phyloP scores from a whole-genome alignment of 2,113 vertebrate genomes.

The Zosterops japonicus region DNA sequence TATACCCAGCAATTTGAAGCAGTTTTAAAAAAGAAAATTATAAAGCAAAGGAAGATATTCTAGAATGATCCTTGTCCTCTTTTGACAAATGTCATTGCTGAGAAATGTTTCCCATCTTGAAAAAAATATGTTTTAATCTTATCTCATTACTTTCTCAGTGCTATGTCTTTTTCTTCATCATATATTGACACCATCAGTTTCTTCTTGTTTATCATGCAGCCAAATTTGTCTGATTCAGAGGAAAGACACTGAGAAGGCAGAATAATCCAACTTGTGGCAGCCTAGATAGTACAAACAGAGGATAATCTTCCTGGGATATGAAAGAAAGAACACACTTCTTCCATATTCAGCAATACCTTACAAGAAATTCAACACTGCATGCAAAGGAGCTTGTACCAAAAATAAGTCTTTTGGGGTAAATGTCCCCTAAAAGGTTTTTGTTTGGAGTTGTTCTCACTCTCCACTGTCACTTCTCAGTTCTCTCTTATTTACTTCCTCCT shows the following conservation, averaged over 20 bases:
- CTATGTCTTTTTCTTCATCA: background rate
- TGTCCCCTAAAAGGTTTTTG: background rate
- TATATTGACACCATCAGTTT: background rate
- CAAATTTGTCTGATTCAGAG: background rate
- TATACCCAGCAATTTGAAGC: background rate
- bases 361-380: background rate
- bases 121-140: background rate
- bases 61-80: background rate
- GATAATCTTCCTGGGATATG: background rate
- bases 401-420: slow-evolving; percentile 36
- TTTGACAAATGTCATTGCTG: background rate
- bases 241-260: background rate
- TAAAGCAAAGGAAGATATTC: background rate
- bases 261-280: background rate
- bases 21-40: background rate
- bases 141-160: background rate
- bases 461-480: background rate
- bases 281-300: background rate
- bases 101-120: background rate
- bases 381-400: slow-evolving; percentile 32
- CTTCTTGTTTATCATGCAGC: background rate
- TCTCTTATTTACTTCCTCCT: slow-evolving; percentile 10
- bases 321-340: background rate
- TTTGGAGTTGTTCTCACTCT: background rate
- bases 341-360: background rate